A percentile compares a stretch with the other conserved stretches of the same genome.
Conservation (phyloP, 2,888 invertebrate genomes). For the Drosophila prolongata region DNA sequence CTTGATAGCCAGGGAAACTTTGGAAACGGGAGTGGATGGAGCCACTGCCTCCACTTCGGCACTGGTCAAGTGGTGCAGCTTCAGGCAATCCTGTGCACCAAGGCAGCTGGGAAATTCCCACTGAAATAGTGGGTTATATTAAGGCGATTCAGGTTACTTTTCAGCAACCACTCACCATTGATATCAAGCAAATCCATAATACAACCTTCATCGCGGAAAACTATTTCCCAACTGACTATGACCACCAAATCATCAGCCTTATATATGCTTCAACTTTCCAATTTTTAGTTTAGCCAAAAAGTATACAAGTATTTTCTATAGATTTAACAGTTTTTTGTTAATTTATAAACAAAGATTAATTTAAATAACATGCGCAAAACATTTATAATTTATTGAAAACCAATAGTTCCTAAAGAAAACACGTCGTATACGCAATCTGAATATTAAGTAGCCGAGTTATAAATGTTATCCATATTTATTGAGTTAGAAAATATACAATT, state of each 20-base stretch:
- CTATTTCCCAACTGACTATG: neutral
- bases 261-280: neutral
- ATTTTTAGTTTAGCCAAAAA: neutral
- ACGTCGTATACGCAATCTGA: too few species aligned
- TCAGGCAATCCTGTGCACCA: neutral
- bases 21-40: neutral
- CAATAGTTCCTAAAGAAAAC: too few species aligned
- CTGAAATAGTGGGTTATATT: neutral
- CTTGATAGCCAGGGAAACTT: neutral
- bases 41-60: neutral
- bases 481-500: constrained; percentile 8
- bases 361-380: too few species aligned
- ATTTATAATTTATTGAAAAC: too few species aligned
- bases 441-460: neutral
- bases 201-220: constrained; percentile 1
- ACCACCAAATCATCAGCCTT: neutral
- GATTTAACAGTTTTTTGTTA: too few species aligned
- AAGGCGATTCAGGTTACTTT: neutral
- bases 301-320: neutral
- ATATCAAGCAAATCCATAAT: neutral
- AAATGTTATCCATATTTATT: constrained; percentile 8
- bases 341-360: too few species aligned
- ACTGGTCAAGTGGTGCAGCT: neutral
- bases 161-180: neutral
- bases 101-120: neutral